Base-by-base conservation (phyloP, 2,113 vertebrate genomes). In the Cyprinodon tularosa region DNA sequence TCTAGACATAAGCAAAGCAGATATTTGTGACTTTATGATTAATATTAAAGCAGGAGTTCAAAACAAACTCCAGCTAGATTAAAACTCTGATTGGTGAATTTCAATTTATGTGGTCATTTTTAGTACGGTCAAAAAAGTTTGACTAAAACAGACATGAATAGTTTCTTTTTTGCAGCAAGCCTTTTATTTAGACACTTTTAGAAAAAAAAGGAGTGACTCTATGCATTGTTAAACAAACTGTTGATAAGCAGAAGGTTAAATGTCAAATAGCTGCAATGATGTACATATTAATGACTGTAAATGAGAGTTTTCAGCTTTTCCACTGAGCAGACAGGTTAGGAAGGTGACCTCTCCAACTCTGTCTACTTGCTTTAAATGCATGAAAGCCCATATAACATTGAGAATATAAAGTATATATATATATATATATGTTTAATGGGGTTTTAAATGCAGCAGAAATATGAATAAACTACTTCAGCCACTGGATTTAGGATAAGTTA, bases 321-420 rank as follows among this genome's bases (percentile, higher is more conserved):
- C 3, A 3, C 5, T 47, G 4, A 12, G 59, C 9, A n/a, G 40
- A 66, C 48, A 39, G 67, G 72, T 82, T 40, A 82, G 63, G 75
- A 80, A 44, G 7, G 10, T 13, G 37, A 62, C 60, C 20, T 40
- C 10, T 13, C 10, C 2, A 14, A 63, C 4, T 38, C 29, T 37
- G 38, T 71, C 48, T 74, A 4, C 50, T 78, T 60, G 73, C 78
- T 70, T 76, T 50, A 48, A 79, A 84, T 76, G 74, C 37, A 74
- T 80, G 67, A 70, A 80, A 70, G 37, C 60, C n/a, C 36, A 38
- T 40, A 50, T 15, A 50, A 64, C 47, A 47, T 59, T 53, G 15
- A 62, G 20, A 59, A 36, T 48, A 8, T 53, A 39, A 38, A 29
- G 29, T 29, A 22, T 37, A 29, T 63, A 17, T 70, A 74, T 59